Evolutionary conservation across 2,888 invertebrate species (phyloP).

Genomic region (Myopa testacea): DNA sequence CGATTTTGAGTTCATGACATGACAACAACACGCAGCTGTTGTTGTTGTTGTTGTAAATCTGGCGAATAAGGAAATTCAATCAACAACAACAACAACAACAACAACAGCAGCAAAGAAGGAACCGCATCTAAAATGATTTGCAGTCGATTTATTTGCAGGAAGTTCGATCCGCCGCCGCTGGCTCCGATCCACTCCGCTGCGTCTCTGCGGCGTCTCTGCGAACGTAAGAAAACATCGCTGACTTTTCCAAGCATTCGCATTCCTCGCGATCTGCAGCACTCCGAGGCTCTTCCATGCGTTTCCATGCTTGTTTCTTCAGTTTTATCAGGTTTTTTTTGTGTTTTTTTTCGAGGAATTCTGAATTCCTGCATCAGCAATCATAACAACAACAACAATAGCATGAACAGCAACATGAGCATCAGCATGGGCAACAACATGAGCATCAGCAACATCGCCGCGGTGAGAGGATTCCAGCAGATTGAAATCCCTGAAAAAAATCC

Average conservation of each 20-base stretch:
- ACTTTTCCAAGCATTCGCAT: constrained; percentile 12
- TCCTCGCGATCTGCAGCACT: not conserved
- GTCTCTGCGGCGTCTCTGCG: not conserved
- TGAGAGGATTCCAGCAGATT: not conserved
- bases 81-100: not conserved
- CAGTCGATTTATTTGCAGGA: too few relatives aligned
- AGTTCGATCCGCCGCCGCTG: too few relatives aligned
- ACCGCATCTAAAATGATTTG: too few relatives aligned
- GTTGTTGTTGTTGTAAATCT: not conserved
- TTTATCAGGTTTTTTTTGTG: not conserved
- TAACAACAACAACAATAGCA: not conserved
- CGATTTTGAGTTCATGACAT: not conserved
- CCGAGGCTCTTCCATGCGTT: not conserved
- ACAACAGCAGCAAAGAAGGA: not conserved
- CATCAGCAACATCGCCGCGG: not conserved
- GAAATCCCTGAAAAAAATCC: not conserved
- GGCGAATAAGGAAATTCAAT: constrained; percentile 5
- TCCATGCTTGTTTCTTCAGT: not conserved
- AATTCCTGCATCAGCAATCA: not conserved
- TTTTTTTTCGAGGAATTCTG: not conserved
- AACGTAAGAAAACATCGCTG: constrained; percentile 6
- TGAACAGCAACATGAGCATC: not conserved
- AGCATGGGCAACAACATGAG: not conserved
- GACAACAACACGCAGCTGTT: not conserved
- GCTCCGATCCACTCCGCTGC: too few relatives aligned